Evolutionary conservation across 2,888 invertebrate genomes (phyloP).

Genomic region (Trichopria drosophilae): DNA sequence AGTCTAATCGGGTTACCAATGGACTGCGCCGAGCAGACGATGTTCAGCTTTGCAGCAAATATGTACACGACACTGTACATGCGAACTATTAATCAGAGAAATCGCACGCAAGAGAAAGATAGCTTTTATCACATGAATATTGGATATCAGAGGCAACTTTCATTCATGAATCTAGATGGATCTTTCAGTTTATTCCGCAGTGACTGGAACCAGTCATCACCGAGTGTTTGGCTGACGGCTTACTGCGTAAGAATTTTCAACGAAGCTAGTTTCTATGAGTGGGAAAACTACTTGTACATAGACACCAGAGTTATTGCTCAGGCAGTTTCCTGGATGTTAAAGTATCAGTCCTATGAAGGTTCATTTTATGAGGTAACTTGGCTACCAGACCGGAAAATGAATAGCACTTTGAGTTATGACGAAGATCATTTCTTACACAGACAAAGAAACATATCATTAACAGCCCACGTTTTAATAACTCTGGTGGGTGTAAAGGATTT

Average conservation of each 20-base stretch:
- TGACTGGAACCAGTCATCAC: constrained; percentile 88
- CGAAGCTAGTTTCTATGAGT: constrained; percentile 93
- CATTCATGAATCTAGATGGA: constrained; percentile 88
- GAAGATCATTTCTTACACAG: constrained; percentile 58
- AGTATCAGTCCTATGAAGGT: constrained; percentile 82
- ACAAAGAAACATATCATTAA: constrained; percentile 83
- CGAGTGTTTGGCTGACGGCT: constrained; percentile 91
- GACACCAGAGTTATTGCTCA: constrained; percentile 84
- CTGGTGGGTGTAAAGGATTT: constrained; percentile 83
- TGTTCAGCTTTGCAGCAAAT: constrained; percentile 95
- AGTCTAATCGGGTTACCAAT: constrained; percentile 79
- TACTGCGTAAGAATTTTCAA: constrained; percentile 87
- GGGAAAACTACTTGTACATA: constrained; percentile 95
- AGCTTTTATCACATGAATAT: constrained; percentile 89
- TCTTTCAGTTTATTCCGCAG: constrained; percentile 89
- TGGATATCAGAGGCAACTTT: constrained; percentile 85
- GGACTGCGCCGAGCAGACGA: constrained; percentile 93
- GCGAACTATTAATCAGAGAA: constrained; percentile 85
- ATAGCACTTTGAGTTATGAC: constrained; percentile 68
- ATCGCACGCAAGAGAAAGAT: constrained; percentile 75
- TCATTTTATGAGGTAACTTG: constrained; percentile 88
- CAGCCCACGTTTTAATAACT: constrained; percentile 90
- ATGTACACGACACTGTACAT: constrained; percentile 89
- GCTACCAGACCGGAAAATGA: constrained; percentile 87
- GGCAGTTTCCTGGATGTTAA: constrained; percentile 83